phyloP scores from a whole-genome alignment of 2,888 invertebrate genomes.

The Xylophagus ater region DNA sequence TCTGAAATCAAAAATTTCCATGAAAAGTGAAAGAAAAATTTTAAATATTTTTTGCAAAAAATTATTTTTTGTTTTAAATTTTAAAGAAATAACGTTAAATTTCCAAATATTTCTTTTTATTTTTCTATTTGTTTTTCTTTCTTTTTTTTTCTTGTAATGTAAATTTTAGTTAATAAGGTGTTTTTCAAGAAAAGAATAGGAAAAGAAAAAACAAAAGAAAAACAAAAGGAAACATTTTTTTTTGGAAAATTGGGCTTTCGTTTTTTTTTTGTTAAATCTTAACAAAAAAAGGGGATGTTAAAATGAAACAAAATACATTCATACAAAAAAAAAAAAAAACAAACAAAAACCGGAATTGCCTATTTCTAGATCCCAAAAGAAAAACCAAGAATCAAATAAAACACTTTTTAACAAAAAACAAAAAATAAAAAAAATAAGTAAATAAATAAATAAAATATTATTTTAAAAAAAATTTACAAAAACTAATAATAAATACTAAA shows the following conservation, averaged over 20 bases:
- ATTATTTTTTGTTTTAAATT: too few relatives aligned
- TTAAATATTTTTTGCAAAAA: slow-evolving; percentile 2
- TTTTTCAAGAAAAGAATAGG: slow-evolving; percentile 5
- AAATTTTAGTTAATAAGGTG: slow-evolving; percentile 14
- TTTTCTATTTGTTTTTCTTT: too few relatives aligned
- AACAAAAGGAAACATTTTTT: not conserved
- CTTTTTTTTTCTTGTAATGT: slow-evolving; percentile 15
- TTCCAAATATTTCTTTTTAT: too few relatives aligned
- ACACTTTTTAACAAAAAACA: slow-evolving; percentile 22
- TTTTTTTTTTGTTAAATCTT: not conserved
- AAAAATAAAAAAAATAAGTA: slow-evolving; percentile 15
- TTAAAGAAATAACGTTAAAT: too few relatives aligned
- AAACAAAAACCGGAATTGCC: slow-evolving; percentile 4
- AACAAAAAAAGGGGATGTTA: not conserved
- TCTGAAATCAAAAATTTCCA: slow-evolving; percentile 4
- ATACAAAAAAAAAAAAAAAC: not conserved
- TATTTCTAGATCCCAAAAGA: slow-evolving; percentile 6
- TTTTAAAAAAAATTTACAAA: slow-evolving; percentile 31
- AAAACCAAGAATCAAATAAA: slow-evolving; percentile 6
- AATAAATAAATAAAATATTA: slow-evolving; percentile 23
- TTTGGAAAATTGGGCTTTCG: not conserved
- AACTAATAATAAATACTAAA: slow-evolving; percentile 16
- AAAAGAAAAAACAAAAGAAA: not conserved
- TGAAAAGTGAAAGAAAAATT: not conserved
- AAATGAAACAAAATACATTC: not conserved